Evolutionary conservation across 1,140 invertebrate genomes (phyloP).

Genomic region (Dermatophagoides farinae): DNA sequence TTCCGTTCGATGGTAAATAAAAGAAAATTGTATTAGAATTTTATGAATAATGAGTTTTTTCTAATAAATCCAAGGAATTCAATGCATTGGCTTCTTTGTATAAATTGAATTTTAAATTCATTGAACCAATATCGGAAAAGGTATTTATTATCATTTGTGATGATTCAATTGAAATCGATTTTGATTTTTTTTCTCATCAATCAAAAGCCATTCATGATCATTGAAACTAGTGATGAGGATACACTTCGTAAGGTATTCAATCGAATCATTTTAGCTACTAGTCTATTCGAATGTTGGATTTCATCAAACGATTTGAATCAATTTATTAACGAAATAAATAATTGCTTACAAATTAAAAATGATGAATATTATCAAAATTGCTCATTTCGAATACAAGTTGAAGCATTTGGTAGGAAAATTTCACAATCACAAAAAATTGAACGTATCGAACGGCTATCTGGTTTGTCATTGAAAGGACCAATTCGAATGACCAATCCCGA

Average conservation of each 20-base stretch:
- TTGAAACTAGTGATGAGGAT: constrained; percentile 1
- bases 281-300: constrained; percentile 54
- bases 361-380: not conserved
- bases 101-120: not conserved
- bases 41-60: not conserved
- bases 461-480: constrained; percentile 51
- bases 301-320: constrained; percentile 33
- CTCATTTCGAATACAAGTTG: constrained; percentile 44
- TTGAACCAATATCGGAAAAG: constrained; percentile 1
- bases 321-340: constrained; percentile 39
- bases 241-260: not conserved
- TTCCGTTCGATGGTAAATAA: constrained; percentile 1
- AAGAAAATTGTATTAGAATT: not conserved
- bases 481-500: constrained; percentile 66
- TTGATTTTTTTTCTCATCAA: not conserved
- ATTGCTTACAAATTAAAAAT: not conserved
- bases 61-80: not conserved
- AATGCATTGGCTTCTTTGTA: not conserved
- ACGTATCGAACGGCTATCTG: constrained; percentile 61
- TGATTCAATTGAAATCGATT: not conserved
- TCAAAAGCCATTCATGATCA: not conserved
- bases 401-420: constrained; percentile 67
- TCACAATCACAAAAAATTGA: constrained; percentile 51
- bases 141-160: not conserved
- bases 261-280: constrained; percentile 1